Conservation (phyloP, 2,113 vertebrate species). For the Carassius gibelio region DNA sequence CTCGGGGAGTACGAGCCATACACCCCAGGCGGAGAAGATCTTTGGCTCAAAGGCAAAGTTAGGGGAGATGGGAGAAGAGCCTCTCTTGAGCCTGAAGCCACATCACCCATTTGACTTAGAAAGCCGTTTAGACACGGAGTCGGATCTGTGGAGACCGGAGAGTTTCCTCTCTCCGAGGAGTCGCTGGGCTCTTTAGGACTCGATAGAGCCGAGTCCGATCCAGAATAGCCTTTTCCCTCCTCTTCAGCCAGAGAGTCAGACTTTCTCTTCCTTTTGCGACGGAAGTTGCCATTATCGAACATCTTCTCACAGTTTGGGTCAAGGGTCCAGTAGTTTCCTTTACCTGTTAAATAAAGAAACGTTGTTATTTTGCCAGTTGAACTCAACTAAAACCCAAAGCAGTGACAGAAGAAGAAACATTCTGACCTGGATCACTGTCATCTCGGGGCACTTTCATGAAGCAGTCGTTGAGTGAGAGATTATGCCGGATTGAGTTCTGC, state of each 20-base stretch:
- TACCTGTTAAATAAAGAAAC: slow-evolving; percentile 76
- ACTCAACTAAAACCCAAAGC: not conserved
- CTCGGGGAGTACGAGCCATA: slow-evolving; percentile 77
- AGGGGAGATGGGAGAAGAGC: slow-evolving; percentile 68
- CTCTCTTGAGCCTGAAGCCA: slow-evolving; percentile 73
- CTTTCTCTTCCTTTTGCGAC: slow-evolving; percentile 93
- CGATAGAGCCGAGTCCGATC: slow-evolving; percentile 75
- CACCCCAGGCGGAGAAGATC: slow-evolving; percentile 71
- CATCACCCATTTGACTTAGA: slow-evolving; percentile 79
- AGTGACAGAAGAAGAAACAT: not conserved
- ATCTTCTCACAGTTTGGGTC: slow-evolving; percentile 97
- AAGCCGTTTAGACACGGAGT: slow-evolving; percentile 79
- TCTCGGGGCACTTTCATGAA: slow-evolving; percentile 91
- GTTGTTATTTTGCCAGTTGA: not conserved
- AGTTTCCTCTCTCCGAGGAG: slow-evolving; percentile 68
- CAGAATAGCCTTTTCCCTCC: slow-evolving; percentile 51
- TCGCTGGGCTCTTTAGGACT: slow-evolving; percentile 71
- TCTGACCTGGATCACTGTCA: slow-evolving; percentile 86
- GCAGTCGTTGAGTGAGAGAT: slow-evolving; percentile 88
- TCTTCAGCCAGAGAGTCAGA: slow-evolving; percentile 68
- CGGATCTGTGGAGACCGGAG: slow-evolving; percentile 61
- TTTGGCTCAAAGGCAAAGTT: slow-evolving; percentile 75
- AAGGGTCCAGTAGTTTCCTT: slow-evolving; percentile 96
- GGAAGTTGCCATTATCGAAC: slow-evolving; percentile 97
- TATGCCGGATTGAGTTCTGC: slow-evolving; percentile 92